Evolutionary conservation across 2,113 vertebrate species (phyloP), one percentile per base, ranked within the genome.

Genomic region (Xiphias gladius): DNA sequence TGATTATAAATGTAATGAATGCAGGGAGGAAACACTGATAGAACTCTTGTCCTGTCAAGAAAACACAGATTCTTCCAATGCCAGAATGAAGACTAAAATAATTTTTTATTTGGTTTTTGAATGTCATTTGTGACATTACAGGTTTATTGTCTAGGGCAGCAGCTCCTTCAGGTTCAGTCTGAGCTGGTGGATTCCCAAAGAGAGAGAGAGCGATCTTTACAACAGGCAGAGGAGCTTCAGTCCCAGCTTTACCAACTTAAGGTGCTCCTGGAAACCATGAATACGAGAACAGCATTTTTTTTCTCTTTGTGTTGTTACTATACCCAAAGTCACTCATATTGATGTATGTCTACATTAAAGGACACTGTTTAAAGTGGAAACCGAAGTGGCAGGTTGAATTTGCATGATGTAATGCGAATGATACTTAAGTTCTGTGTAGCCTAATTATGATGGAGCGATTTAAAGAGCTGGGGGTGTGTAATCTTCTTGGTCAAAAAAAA

Each of bases 111-210:
- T 62, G 13, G 22, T 76, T 70, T 71, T 19, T 16, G 26, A 32
- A 50, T 69, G 11, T 66, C 2, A 54, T 71, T 64, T 77, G 20
- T 63, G 24, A 39, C 14, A 16, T 71, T 87, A n/a, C 80, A 97
- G 96, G 92, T 95, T 58, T 64, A 89, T 85, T 92, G 86, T 43
- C 85, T 97, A 71, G 93, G 96, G 81, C 93, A 95, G 62, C 87
- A 94, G 77, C 84, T 96, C 30, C 80, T 87, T 39, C 73, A 88
- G 24, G 88, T 88, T 88, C 76, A 54, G 48, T 94, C 84, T 2
- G 90, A 96, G 78, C 76, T 93, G 24, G 79, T 83, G 12, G 93
- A 93, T 41, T 86, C 86, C 35, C 92, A 90, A 28, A 93, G 77
- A n/a, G 94, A 95, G 41, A 89, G 88, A 57, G 89, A 93, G 17